These are phyloP conservation scores for Phalacrocorax carbo DNA, from an alignment of 2,113 vertebrate species.

Conservation along the genomic window DNA sequence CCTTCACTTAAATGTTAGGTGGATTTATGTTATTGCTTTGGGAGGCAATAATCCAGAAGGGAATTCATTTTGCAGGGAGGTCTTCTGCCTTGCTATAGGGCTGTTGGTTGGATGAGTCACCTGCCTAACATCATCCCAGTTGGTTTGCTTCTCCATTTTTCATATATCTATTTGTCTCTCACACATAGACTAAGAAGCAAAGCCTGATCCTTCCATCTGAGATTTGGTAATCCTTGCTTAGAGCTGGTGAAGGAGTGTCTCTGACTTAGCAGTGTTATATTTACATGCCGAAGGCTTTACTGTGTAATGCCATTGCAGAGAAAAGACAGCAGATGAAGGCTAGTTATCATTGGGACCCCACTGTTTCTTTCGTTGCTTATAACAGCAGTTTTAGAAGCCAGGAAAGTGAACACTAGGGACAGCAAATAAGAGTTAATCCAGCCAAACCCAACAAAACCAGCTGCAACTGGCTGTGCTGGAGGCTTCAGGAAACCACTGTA, in stretches of 20 bases:
- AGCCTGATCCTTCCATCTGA: neutral
- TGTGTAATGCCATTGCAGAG: neutral
- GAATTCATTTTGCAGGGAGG: slow-evolving; percentile 59
- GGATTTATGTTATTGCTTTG: slow-evolving; percentile 73
- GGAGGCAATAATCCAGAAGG: slow-evolving; percentile 61
- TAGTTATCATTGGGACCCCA: neutral
- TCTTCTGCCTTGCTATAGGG: slow-evolving; percentile 35
- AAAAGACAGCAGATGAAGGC: neutral
- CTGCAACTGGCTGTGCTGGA: neutral
- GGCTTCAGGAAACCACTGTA: neutral
- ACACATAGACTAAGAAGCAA: neutral
- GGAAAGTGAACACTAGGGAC: neutral
- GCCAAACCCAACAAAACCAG: neutral
- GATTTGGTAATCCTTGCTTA: neutral
- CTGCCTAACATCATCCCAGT: neutral
- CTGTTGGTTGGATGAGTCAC: slow-evolving; percentile 13
- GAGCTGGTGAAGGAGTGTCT: neutral
- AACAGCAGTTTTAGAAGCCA: neutral
- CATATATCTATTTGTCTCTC: neutral
- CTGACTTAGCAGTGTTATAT: neutral
- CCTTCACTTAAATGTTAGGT: slow-evolving; percentile 75
- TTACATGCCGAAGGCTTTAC: neutral
- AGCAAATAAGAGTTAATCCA: neutral
- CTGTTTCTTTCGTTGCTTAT: neutral
- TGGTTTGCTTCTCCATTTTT: slow-evolving; percentile 24